A percentile compares a stretch with the other conserved stretches of the same genome.
phyloP scores from a whole-genome alignment of 1,140 invertebrate genomes.

The Tribolium castaneum region DNA sequence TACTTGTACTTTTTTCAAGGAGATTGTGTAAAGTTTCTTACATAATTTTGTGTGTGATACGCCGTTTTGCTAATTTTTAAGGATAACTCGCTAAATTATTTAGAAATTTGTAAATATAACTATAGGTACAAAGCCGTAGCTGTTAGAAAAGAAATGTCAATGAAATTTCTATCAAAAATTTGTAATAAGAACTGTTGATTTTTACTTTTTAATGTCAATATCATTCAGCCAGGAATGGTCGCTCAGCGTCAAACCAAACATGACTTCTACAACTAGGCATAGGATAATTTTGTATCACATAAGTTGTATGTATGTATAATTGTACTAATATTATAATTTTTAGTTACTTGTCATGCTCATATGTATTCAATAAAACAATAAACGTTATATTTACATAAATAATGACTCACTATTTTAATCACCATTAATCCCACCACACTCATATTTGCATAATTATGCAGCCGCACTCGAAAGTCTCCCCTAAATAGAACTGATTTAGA shows the following conservation, averaged over 20 bases:
- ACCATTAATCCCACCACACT: background rate
- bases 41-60: slow-evolving; percentile 48
- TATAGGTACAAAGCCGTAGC: slow-evolving; percentile 52
- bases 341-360: slow-evolving; percentile 52
- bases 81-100: slow-evolving; percentile 45
- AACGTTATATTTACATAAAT: slow-evolving; percentile 56
- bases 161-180: slow-evolving; percentile 49
- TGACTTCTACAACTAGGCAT: slow-evolving; percentile 45
- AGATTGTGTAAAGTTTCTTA: slow-evolving; percentile 38
- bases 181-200: slow-evolving; percentile 38
- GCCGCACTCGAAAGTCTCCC: background rate
- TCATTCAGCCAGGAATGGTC: slow-evolving; percentile 30
- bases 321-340: slow-evolving; percentile 55
- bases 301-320: slow-evolving; percentile 56
- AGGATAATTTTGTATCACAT: slow-evolving; percentile 49
- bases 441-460: background rate
- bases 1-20: slow-evolving; percentile 1
- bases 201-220: slow-evolving; percentile 38
- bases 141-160: slow-evolving; percentile 46
- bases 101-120: slow-evolving; percentile 49
- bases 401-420: background rate
- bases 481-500: background rate
- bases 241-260: slow-evolving; percentile 40
- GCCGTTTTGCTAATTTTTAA: slow-evolving; percentile 39
- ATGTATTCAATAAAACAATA: slow-evolving; percentile 55